A percentile compares a stretch with the other conserved stretches of the same genome.
phyloP scores from a whole-genome alignment of 2,113 vertebrate genomes.

The Ursus arctos region DNA sequence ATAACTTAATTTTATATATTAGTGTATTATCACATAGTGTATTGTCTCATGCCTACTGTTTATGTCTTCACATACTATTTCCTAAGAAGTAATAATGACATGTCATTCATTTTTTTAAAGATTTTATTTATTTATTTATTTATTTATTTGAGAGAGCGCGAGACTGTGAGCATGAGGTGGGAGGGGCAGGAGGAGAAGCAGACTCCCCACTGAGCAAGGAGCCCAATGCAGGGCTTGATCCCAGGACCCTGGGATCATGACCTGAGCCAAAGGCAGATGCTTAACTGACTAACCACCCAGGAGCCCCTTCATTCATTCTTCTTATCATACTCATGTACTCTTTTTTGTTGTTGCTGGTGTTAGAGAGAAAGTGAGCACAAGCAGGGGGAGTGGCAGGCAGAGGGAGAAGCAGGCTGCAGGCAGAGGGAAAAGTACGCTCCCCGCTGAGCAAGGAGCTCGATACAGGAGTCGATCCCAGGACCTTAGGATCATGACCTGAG shows the following conservation, averaged over 20 bases:
- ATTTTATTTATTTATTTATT: not conserved
- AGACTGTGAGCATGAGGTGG: not conserved
- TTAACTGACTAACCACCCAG: not conserved
- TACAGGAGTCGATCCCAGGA: too few species aligned
- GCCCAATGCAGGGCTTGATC: not conserved
- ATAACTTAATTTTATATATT: constrained; percentile 26
- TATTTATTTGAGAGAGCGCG: not conserved
- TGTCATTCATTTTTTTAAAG: not conserved
- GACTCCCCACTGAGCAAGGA: not conserved
- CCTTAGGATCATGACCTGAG: too few species aligned
- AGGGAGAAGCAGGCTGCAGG: too few species aligned
- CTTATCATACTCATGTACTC: too few species aligned
- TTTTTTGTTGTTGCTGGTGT: too few species aligned
- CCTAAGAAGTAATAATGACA: not conserved
- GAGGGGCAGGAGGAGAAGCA: not conserved
- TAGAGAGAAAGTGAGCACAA: too few species aligned
- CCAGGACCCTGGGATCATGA: not conserved
- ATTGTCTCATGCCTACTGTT: not conserved
- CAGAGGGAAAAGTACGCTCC: too few species aligned
- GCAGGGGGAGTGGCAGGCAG: too few species aligned
- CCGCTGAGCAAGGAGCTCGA: too few species aligned
- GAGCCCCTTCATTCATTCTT: too few species aligned
- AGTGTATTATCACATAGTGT: not conserved
- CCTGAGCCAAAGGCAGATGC: not conserved
- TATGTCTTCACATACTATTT: constrained; percentile 33